phyloP scores from a whole-genome alignment of 2,113 vertebrate genomes.

The Upupa epops region DNA sequence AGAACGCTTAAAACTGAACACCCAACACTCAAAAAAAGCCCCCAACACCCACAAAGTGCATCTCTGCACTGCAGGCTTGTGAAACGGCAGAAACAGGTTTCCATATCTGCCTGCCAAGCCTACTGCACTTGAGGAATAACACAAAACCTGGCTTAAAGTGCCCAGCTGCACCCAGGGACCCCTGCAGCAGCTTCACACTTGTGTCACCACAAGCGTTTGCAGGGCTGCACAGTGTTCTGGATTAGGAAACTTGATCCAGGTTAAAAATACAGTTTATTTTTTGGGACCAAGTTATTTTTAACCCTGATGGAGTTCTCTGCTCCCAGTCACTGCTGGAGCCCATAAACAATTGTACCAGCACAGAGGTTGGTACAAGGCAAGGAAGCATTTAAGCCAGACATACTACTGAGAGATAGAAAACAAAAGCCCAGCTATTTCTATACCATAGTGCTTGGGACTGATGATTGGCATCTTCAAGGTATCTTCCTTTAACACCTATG shows the following conservation, averaged over 20 bases:
- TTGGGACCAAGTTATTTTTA: conserved; percentile 61
- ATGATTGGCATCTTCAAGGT: not conserved
- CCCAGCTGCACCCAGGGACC: not conserved
- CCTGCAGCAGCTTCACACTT: not conserved
- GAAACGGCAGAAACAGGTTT: not conserved
- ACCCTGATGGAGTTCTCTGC: conserved; percentile 25
- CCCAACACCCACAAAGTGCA: not conserved
- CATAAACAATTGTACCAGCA: conserved; percentile 21
- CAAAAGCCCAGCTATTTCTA: not conserved
- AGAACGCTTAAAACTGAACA: no score
- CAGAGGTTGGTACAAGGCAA: not conserved
- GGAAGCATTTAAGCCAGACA: not conserved
- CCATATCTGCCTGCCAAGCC: not conserved
- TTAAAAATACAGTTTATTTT: conserved; percentile 68
- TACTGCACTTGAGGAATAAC: not conserved
- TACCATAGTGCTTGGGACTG: not conserved
- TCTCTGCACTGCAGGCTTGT: not conserved
- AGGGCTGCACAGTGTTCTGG: not conserved
- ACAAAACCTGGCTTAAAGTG: not conserved
- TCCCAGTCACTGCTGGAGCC: not conserved
- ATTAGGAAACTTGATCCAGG: conserved; percentile 49
- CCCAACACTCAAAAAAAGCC: not conserved
- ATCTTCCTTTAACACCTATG: not conserved
- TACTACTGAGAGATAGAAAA: not conserved
- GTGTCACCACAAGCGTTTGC: not conserved